Base-by-base conservation (phyloP, 2,113 vertebrate genomes). In the Colaptes auratus region DNA sequence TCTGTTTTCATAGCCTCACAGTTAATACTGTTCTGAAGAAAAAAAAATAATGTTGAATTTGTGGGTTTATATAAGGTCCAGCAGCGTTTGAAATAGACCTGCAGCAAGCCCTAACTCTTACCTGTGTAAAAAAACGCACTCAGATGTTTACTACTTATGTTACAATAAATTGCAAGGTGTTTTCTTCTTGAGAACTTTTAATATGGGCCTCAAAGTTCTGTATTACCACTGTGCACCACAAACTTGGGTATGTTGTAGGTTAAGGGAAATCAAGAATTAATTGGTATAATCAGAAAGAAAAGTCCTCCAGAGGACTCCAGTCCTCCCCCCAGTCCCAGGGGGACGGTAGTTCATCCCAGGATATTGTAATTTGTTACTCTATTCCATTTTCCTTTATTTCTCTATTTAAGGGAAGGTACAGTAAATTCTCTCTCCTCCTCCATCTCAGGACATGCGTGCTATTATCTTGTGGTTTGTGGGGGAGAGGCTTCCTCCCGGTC, bases 1-100 rank as follows among this genome's bases (percentile, higher is more conserved):
- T 77, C 71, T 97, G 61, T 96, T 97, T 96, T 97, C 94, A 44
- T 88, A 94, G 77, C 79, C 90, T 94, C 95, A 93, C 74, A 60
- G 6, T 90, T 96, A 94, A 79, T 90, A 85, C 44, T 92, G 60
- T 91, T 83, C 86, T 85, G 86, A 89, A 95, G 80, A 65, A 86
- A 93, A 74, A 88, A 93, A 74, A 39, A 39, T 39, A 15, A 39
- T 86, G 69, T 56, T 82, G 64, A 92, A 83, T 93, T 31, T 9
- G 23, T 82, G 73, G 42, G 44, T 72, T 90, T 96, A 53, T 84
- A 91, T 92, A 95, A 95, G 44, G 71, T 96, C 84, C 89, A 88
- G 53, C 42, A 24, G 58, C 82, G 84, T 85, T 93, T 96, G 55
- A 89, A 90, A 88, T 27, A 73, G 52, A 94, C 69, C 64, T 89